These are phyloP conservation scores for Isotomurus palustris DNA, from an alignment of 2,888 invertebrate species.

Conservation along the genomic window DNA sequence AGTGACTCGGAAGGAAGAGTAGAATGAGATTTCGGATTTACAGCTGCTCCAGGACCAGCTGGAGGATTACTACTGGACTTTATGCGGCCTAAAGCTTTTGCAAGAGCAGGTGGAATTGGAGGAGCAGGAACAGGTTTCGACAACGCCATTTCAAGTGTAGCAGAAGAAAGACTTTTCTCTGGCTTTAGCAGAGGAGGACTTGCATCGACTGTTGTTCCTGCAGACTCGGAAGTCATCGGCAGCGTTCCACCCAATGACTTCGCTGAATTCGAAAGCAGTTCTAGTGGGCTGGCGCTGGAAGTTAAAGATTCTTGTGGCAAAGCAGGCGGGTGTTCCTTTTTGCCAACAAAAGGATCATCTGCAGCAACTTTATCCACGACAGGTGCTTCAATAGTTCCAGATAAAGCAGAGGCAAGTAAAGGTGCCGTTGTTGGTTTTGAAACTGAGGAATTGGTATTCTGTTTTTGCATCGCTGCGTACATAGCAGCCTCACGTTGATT, in stretches of 20 bases:
- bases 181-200: not conserved
- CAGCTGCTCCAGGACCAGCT: not conserved
- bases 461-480: conserved; percentile 50
- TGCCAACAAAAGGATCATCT: too few species aligned
- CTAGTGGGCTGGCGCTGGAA: too few species aligned
- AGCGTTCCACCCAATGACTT: too few species aligned
- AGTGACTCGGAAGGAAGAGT: too few species aligned
- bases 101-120: conserved; percentile 20
- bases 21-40: conserved; percentile 6
- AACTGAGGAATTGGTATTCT: not conserved
- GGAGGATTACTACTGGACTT: conserved; percentile 4
- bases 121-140: conserved; percentile 32
- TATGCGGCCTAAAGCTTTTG: conserved; percentile 13
- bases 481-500: conserved; percentile 46
- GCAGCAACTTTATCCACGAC: too few species aligned
- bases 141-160: conserved; percentile 27
- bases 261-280: too few species aligned
- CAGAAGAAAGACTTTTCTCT: not conserved
- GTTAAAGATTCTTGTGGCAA: too few species aligned
- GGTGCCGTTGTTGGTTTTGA: conserved; percentile 6
- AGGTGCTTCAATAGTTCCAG: too few species aligned
- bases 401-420: too few species aligned
- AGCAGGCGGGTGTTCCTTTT: too few species aligned
- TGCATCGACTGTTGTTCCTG: too few species aligned
- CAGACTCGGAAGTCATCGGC: too few species aligned